Evolutionary conservation across 2,888 invertebrate genomes (phyloP).

Genomic region (Athripsodes cinereus): DNA sequence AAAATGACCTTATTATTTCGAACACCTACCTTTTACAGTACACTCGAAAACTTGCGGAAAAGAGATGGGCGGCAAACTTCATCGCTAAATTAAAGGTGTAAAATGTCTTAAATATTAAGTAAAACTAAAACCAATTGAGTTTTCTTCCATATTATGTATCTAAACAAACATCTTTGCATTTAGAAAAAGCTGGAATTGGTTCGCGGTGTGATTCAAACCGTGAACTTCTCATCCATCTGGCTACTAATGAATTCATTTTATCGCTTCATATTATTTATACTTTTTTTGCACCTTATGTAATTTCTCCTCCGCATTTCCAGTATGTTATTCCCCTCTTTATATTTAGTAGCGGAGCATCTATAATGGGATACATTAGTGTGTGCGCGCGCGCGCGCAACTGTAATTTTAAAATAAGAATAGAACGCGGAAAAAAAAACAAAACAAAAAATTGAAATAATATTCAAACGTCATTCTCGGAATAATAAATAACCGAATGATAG

Average conservation of each 20-base stretch:
- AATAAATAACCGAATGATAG: neutral
- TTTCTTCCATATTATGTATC: no score
- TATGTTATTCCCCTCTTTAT: neutral
- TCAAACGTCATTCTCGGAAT: neutral
- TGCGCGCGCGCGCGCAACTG: neutral
- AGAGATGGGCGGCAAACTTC: no score
- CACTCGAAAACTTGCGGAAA: no score
- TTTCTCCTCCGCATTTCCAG: neutral
- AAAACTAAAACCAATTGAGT: no score
- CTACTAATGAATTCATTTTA: neutral
- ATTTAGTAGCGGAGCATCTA: neutral
- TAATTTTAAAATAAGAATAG: neutral
- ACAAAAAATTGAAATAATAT: neutral
- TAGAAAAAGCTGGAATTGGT: no score
- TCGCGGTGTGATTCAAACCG: no score
- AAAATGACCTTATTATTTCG: no score
- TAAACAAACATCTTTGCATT: no score
- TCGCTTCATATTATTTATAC: neutral
- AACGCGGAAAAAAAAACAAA: neutral
- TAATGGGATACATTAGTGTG: neutral
- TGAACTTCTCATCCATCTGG: neutral
- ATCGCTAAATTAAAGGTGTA: no score
- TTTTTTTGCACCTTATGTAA: neutral
- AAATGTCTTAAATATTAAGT: no score
- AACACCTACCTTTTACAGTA: no score